Evolutionary conservation across 2,888 invertebrate species (phyloP), one percentile per base, ranked within the genome.

Genomic region (Drosophila demipolita): DNA sequence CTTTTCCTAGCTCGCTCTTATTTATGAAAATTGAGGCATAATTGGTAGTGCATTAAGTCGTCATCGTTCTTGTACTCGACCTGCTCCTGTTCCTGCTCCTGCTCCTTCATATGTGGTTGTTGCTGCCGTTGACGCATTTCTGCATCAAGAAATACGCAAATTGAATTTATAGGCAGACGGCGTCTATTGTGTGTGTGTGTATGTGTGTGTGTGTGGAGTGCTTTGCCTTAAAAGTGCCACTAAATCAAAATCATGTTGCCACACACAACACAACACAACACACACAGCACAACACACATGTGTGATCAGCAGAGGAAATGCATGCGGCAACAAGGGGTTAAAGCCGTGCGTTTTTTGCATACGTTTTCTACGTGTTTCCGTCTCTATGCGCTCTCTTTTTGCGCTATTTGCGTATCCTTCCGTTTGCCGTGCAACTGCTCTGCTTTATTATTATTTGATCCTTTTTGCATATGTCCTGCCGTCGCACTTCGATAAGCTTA

Each of bases 1-100:
- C 53, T 54, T 59, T 67, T 71, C 42, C 75, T 67, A 26, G 26
- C 54, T 12, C 9, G 32, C n/a, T 85, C 86, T 83, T 90, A 89
- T 91, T 91, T 91, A 92, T 91, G 90, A 91, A 91, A 91, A 92
- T 91, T 91, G 91, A 90, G 91, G 90, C 90, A 91, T 92, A 92
- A 91, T 91, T 92, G 91, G 90, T 80, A 89, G 86, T 89, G 73
- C 82, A 85, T 90, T 89, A 88, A 85, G 84, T 85, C 82, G 78
- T 88, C 76, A 72, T 62, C 73, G 70, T 58, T 42, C 66, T 64
- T 57, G 68, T 67, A 29, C n/a, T 23, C 49, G 17, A 26, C 26
- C 26, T 40, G 12, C 58, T 23, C 38, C 57, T 66, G 36, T 32
- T 58, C 53, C 59, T 60, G 7, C 29, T 52, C 36, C 69, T 38